Evolutionary conservation across 2,113 vertebrate genomes (phyloP).

Genomic region (Tyrannus savana): DNA sequence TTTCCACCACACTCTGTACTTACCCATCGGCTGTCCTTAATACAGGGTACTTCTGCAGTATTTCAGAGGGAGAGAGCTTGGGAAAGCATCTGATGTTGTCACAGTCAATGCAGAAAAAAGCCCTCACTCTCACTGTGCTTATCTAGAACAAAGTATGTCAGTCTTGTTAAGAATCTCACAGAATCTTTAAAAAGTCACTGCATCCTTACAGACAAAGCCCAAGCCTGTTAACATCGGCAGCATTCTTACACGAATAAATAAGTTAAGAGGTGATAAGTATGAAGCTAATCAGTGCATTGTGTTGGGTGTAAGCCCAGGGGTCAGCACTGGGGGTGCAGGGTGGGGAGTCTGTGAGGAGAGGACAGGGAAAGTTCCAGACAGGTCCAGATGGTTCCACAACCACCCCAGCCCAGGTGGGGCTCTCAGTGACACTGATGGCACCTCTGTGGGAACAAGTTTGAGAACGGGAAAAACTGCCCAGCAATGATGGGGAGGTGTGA

Average conservation of each 20-base stretch:
- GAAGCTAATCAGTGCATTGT: background rate
- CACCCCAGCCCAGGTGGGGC: background rate
- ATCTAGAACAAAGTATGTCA: background rate
- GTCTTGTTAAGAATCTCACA: background rate
- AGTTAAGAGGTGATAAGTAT: background rate
- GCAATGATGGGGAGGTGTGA: background rate
- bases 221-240: background rate
- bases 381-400: background rate
- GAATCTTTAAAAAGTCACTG: background rate
- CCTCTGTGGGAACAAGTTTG: rapidly evolving
- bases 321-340: background rate
- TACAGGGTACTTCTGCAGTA: background rate
- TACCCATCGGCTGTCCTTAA: background rate
- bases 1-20: background rate
- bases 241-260: background rate
- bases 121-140: background rate
- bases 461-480: background rate
- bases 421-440: background rate
- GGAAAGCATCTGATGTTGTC: background rate
- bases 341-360: background rate
- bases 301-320: background rate
- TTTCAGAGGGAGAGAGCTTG: background rate
- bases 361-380: background rate
- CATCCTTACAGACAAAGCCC: background rate
- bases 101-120: background rate